Evolutionary conservation across 2,797 vertebrate genomes (phyloP), one percentile per base, ranked within the genome.

Genomic region (Periophthalmus magnuspinnatus): DNA sequence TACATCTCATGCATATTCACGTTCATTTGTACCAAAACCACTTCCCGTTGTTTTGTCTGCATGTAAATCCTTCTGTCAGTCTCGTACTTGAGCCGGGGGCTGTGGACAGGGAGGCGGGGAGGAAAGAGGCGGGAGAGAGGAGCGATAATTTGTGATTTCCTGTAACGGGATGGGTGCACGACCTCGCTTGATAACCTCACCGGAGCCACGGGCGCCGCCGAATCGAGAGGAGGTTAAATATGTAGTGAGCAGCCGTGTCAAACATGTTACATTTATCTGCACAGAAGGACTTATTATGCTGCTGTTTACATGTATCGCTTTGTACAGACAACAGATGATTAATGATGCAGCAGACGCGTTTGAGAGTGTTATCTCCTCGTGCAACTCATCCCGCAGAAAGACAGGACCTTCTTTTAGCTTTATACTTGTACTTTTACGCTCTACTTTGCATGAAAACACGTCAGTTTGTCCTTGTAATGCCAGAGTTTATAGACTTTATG

Each of bases 101-200:
- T n/a, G 38, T 84, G 75, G 76, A 75, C 83, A 69, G 85, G 84
- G 75, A 68, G 61, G 8, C 68, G 65, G 69, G 73, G 69, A 48
- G 69, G 63, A 57, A 68, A 19, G n/a, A n/a, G n/a, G n/a, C n/a
- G n/a, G n/a, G n/a, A n/a, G n/a, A n/a, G n/a, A n/a, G 47, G 48
- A 59, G 58, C 66, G 65, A 78, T 83, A 69, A 88, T 85, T 82
- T 86, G 79, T 76, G 80, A 82, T 80, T 89, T 90, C 79, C 83
- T 87, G 78, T 70, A 33, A 58, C 55, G 64, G 69, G 75, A 56
- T 17, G 9, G 74, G 81, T 81, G 67, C 81, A 70, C 81, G 77
- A 85, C 82, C 81, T 86, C 78, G 58, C 75, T 74, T 21, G 61
- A 60, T 79, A 72, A 79, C 73, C 76, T 64, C 66, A 77, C 34